Evolutionary conservation across 1,140 invertebrate genomes (phyloP).

Genomic region (Drosophila sp.): DNA sequence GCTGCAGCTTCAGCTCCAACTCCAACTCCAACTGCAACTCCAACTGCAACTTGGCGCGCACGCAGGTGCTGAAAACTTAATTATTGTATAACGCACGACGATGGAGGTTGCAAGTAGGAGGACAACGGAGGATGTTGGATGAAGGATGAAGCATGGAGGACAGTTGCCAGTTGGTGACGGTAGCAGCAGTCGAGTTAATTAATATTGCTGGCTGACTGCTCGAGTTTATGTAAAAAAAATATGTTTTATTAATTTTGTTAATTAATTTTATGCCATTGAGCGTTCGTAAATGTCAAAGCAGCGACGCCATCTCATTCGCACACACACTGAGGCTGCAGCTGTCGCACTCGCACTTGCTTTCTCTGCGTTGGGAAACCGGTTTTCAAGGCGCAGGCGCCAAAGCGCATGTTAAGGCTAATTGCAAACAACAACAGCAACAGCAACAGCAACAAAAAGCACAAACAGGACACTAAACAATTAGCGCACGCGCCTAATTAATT

Average conservation of each 20-base stretch:
- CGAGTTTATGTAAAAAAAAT: conserved; percentile 37
- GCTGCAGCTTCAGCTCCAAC: conserved; percentile 18
- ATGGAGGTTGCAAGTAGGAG: background rate
- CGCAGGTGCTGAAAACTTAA: conserved; percentile 82
- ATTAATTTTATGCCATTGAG: conserved; percentile 76
- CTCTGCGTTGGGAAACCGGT: conserved; percentile 51
- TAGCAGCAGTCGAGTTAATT: conserved; percentile 67
- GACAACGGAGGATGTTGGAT: conserved; percentile 7
- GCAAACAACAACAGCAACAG: conserved; percentile 38
- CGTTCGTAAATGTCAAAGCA: conserved; percentile 66
- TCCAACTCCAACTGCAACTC: conserved; percentile 39
- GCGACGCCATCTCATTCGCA: conserved; percentile 2
- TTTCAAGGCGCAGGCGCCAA: conserved; percentile 66
- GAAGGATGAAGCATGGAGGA: conserved; percentile 1
- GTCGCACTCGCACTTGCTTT: conserved; percentile 32
- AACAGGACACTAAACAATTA: conserved; percentile 67
- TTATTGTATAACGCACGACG: conserved; percentile 79
- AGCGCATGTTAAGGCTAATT: conserved; percentile 76
- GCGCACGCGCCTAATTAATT: conserved; percentile 67
- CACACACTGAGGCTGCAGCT: background rate
- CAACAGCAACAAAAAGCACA: conserved; percentile 14
- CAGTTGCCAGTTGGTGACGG: conserved; percentile 19
- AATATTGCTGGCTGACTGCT: conserved; percentile 61
- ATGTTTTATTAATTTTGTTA: conserved; percentile 83
- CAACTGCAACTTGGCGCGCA: conserved; percentile 58